Evolutionary conservation across 2,113 vertebrate genomes (phyloP), one percentile per base, ranked within the genome.

Genomic region (Cheirogaleus medius): DNA sequence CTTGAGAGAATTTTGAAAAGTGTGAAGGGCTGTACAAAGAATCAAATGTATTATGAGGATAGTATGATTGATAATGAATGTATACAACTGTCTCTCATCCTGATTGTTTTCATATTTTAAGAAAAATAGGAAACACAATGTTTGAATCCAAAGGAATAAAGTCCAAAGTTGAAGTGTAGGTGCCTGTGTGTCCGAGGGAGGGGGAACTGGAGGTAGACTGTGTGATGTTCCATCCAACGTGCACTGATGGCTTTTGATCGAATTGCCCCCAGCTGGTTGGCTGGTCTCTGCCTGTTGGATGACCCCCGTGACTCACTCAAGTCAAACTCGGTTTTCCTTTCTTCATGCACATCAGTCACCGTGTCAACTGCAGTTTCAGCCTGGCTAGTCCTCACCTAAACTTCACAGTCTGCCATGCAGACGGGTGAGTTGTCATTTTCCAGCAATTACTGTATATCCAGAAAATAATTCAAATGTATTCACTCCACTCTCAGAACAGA

Each of bases 401-500:
- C 91, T 80, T 58, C 73, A 85, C 95, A 69, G 74, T 37, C 78
- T 89, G 83, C 63, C 32, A 12, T 25, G 27, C 14, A 77, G 52
- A 81, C 8, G 5, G 39, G 32, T 58, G 27, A 81, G 37, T 73
- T 44, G 49, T 68, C 76, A 14, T 52, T 20, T 96, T 87, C 29
- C 29, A 58, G 34, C 34, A 95, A 42, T 86, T 74, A 92, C 39
- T 96, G 87, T 90, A 84, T 49, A 81, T 47, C 23, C 94, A 97
- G 83, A 97, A 97, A 91, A 82, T 84, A 97, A 95, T 66, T 97
- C 91, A 85, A 73, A 91, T 94, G n/a, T 88, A 95, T 96, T 92
- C 97, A 95, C 68, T 88, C 77, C 49, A n/a, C 68, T 76, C 90
- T 88, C 76, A 58, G 97, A 97, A 97, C 92, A 98, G 85, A 95